Evolutionary conservation across 2,113 vertebrate species (phyloP), one percentile per base, ranked within the genome.

Genomic region (Crotalus viridis): DNA sequence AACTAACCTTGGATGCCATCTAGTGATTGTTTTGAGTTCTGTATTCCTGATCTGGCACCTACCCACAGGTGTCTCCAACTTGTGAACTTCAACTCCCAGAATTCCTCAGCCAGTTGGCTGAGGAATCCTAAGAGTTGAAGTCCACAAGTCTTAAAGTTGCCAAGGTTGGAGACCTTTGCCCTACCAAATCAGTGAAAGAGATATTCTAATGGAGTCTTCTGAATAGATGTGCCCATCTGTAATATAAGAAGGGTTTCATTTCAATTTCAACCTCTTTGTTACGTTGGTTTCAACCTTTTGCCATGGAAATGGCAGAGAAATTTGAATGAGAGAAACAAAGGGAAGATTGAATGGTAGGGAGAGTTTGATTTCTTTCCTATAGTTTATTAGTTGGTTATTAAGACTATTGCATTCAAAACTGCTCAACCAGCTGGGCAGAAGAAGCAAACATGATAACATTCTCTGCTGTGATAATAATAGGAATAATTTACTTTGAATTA

Each of bases 331-430:
- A 69, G 28, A 33, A 33, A 69, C 64, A 69, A 69, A 69, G 12
- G 28, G 28, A 69, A 69, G 64, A 69, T 33, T 69, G 28, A 69
- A 69, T 69, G 61, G 28, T 28, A 56, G 55, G 10, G 54, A 57
- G 52, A 88, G 17, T 5, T 89, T 89, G 4, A 24, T 39, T 57
- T 89, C 19, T 22, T 57, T 89, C 19, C 19, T 59, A 46, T 48
- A 28, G 51, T 39, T 90, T 33, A 85, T 86, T 96, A 95, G 54
- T 90, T 95, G 95, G 81, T 95, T 96, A 93, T 95, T 96, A 95
- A 92, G 92, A 94, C 93, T 96, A 95, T 94, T 95, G 0, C 96
- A 95, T 95, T 92, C 93, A 4, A 91, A 93, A 95, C 93, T 94
- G 92, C 94, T 93, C 87, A 93, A 81, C 85, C n/a, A 95, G 95